Evolutionary conservation across 2,113 vertebrate species (phyloP).

Genomic region (Calidris pygmaea): DNA sequence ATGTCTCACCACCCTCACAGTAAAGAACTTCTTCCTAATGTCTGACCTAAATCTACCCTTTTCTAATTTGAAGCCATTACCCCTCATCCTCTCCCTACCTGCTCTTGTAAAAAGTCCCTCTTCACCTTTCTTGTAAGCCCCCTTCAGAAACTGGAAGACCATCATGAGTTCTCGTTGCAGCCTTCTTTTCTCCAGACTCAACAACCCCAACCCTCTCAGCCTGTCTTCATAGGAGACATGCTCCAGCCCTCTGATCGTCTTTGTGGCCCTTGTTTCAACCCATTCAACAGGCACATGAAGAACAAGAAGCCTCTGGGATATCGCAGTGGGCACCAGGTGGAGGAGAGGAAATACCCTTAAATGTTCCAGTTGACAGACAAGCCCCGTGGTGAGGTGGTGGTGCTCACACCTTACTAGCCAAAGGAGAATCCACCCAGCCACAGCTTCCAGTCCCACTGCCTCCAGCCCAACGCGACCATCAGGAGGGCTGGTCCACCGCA

Average conservation of each 20-base stretch:
- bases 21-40: no score
- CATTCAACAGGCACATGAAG: not conserved
- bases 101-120: no score
- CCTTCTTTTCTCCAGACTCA: not conserved
- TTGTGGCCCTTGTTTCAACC: not conserved
- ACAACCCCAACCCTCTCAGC: not conserved
- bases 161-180: not conserved
- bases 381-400: accelerated
- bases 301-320: not conserved
- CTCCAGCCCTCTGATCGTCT: not conserved
- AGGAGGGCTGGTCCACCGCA: accelerated
- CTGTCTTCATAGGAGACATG: not conserved
- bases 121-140: not conserved
- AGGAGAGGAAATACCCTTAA: not conserved
- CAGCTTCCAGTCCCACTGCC: not conserved
- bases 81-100: no score
- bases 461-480: accelerated
- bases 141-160: not conserved
- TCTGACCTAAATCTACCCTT: no score
- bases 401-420: not conserved
- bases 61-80: no score
- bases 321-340: not conserved
- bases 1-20: not conserved
- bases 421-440: not conserved
- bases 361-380: not conserved